phyloP scores from a whole-genome alignment of 2,113 vertebrate genomes.

The Jaculus jaculus region DNA sequence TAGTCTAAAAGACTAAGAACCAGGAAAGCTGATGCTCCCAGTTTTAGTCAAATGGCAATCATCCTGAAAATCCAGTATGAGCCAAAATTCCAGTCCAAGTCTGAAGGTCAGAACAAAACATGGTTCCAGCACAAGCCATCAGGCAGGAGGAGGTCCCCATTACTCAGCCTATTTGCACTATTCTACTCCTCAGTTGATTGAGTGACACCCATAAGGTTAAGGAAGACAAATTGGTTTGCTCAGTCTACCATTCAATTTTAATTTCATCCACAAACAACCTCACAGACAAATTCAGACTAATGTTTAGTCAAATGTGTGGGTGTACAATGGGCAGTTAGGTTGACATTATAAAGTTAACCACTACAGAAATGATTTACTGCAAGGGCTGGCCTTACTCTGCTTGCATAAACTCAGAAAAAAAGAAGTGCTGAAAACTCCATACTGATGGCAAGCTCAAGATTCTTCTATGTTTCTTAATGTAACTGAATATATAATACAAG shows the following conservation, averaged over 20 bases:
- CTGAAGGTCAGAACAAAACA: not conserved
- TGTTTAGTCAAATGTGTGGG: not conserved
- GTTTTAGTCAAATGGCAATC: not conserved
- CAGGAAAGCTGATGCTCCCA: not conserved
- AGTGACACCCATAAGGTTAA: not conserved
- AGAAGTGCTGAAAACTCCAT: not conserved
- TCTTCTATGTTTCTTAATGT: slow-evolving; percentile 26
- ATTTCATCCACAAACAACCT: not conserved
- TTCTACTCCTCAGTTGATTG: not conserved
- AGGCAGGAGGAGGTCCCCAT: not conserved
- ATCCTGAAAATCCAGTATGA: not conserved
- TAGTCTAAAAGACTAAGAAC: not conserved
- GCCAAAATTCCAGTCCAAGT: not conserved
- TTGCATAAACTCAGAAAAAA: slow-evolving; percentile 31
- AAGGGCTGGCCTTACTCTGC: not conserved
- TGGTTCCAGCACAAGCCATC: not conserved
- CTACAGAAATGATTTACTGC: not conserved
- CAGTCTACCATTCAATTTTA: not conserved
- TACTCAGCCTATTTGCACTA: not conserved
- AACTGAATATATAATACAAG: slow-evolving; percentile 39
- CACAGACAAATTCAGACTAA: not conserved
- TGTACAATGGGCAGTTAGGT: not conserved
- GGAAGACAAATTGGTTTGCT: not conserved
- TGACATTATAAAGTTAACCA: not conserved
- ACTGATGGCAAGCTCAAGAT: not conserved